phyloP scores from a whole-genome alignment of 2,888 invertebrate species.

The Heliconius erato region DNA sequence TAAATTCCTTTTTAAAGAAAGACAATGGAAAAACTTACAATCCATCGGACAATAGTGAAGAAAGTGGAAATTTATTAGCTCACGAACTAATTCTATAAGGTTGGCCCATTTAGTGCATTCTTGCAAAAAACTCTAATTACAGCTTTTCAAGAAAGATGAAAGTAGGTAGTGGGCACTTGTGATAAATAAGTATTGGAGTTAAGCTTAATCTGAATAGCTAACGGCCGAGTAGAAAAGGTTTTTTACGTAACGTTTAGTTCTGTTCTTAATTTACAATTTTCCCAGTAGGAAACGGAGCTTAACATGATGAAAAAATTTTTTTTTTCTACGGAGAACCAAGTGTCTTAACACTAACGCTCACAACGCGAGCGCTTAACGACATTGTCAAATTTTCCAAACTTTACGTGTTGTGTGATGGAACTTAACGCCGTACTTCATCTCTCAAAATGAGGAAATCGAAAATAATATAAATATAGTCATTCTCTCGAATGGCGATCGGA shows the following conservation, averaged over 20 bases:
- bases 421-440: too few species aligned
- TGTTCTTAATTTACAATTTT: background rate
- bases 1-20: background rate
- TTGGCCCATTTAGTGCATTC: conserved; percentile 37
- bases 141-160: conserved; percentile 17
- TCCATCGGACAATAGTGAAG: conserved; percentile 19
- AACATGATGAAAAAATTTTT: too few species aligned
- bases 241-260: conserved; percentile 38
- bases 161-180: conserved; percentile 14
- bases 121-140: conserved; percentile 36
- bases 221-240: conserved; percentile 28
- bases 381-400: too few species aligned
- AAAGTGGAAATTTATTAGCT: conserved; percentile 33
- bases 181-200: conserved; percentile 33
- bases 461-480: too few species aligned
- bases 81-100: conserved; percentile 34
- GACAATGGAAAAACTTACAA: conserved; percentile 10
- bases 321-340: too few species aligned
- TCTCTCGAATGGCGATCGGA: too few species aligned
- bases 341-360: too few species aligned
- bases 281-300: too few species aligned
- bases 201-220: conserved; percentile 23
- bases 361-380: too few species aligned
- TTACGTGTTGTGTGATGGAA: too few species aligned
- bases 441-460: too few species aligned